These are phyloP conservation scores for Poecilia wingei DNA, from an alignment of 2,797 vertebrate species.

Conservation along the genomic window DNA sequence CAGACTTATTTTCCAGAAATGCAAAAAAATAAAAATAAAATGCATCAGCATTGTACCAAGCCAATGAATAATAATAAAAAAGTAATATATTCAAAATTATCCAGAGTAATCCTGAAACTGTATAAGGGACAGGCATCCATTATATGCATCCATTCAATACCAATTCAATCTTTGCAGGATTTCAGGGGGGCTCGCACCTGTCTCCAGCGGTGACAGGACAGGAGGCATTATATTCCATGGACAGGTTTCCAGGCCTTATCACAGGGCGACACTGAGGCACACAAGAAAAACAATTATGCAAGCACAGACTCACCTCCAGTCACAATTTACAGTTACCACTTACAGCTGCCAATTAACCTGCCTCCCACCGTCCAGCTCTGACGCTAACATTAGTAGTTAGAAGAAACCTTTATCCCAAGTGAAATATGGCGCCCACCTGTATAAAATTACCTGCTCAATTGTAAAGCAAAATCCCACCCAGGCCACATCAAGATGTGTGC, in stretches of 20 bases:
- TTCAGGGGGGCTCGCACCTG: not conserved
- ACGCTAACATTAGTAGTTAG: not conserved
- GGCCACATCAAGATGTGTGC: too few species aligned
- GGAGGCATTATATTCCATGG: not conserved
- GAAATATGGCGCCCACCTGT: not conserved
- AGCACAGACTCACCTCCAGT: not conserved
- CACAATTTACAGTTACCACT: not conserved
- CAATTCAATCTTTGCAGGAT: not conserved
- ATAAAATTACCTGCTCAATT: not conserved
- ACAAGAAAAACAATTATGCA: not conserved
- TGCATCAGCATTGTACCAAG: not conserved
- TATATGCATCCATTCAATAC: not conserved
- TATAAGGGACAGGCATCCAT: not conserved
- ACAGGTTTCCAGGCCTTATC: not conserved
- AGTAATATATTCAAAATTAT: not conserved
- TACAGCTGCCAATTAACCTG: not conserved
- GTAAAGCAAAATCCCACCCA: too few species aligned
- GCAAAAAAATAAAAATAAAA: not conserved
- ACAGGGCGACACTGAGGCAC: not conserved
- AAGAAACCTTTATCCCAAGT: not conserved
- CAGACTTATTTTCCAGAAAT: not conserved
- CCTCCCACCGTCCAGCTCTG: not conserved
- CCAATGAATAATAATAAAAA: not conserved
- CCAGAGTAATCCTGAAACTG: not conserved
- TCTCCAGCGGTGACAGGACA: not conserved